Base-by-base conservation (phyloP, 2,797 vertebrate genomes). In the Eurystomus glaucurus region DNA sequence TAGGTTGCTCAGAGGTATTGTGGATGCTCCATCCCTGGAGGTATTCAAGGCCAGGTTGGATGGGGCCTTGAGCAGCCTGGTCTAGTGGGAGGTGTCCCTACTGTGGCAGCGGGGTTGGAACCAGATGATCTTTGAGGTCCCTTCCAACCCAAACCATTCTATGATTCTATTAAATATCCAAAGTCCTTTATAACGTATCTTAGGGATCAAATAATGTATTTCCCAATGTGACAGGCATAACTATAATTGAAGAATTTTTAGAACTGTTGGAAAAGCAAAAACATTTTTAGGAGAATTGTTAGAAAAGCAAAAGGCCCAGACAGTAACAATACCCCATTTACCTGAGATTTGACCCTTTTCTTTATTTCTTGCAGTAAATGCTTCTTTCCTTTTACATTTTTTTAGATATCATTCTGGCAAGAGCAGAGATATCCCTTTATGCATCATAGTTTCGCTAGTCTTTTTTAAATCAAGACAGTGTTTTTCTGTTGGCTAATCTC, bases 401-500 rank as follows among this genome's bases (percentile, higher is more conserved):
- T 84, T 92, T 66, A 93, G 90, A 89, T 92, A 61, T 89, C 35
- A 1, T 89, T 90, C 57, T 90, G 76, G 75, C 79, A 97, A 95
- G 90, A 94, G 76, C 69, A 97, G 92, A 87, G 41, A 84, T 90
- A 94, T 26, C 52, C 62, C 83, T 94, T 90, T 77, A 93, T 70
- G 88, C 94, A 90, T 94, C 95, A 88, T 18, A 94, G 62, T 95
- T 91, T 96, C 79, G 85, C 66, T 86, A 86, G 19, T 72, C 35
- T 97, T 96, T 43, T 96, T 94, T 46, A 95, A 94, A 77, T 74
- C 51, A 58, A 11, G 19, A 76, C 61, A 37, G 43, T 88, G 77
- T 96, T 97, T 91, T 95, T 95, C 84, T 96, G 54, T 96, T 92
- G 93, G 76, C 64, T 52, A 8, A 95, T 88, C 74, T 91, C 39